Base-by-base conservation (phyloP, 2,797 vertebrate species). In the Sebastes itinus region DNA sequence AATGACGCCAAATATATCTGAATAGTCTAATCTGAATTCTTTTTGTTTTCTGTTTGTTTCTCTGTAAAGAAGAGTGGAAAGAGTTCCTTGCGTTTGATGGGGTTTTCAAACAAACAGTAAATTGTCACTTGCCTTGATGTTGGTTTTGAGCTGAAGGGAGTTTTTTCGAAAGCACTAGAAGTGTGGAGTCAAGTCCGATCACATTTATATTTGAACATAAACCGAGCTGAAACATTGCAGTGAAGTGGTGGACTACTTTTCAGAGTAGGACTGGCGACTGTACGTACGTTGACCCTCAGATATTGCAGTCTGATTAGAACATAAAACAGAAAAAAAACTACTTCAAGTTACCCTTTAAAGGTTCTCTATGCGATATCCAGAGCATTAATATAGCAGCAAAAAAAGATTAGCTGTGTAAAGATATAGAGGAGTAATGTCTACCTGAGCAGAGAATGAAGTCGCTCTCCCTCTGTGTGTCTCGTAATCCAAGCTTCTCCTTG, bases 1-100 rank as follows among this genome's bases (percentile, higher is more conserved):
- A 55, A 70, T 56, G 46, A 84, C 77, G 79, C 73, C 74, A 87
- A 69, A 76, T 77, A 38, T 49, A 3, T 75, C 55, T 62, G 61
- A 75, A 71, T 32, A 46, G 14, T 23, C 56, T 14, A 49, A 49
- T 49, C 46, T 49, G 18, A 20, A 49, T 32, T 3, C 35, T 66
- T 60, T 42, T 58, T 28, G 30, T 74, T 66, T 33, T 42, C 73
- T 28, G 18, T 76, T 23, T 23, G 72, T 52, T 77, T 74, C 22
- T 80, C 27, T 13, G n/a, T 25, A 75, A 65, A 81, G 13, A 10
- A 6, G 20, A 42, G 52, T 38, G 66, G 32, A 74, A 68, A 78
- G 61, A 23, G 18, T 72, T 74, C 9, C 14, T 75, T 69, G 49
- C 8, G 73, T 79, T 80, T 84, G 68, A 74, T 70, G 11, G n/a